Percentiles rank a stretch among this genome's conserved stretches.
Conservation (phyloP, 2,797 vertebrate genomes). For the Vireo griseus region DNA sequence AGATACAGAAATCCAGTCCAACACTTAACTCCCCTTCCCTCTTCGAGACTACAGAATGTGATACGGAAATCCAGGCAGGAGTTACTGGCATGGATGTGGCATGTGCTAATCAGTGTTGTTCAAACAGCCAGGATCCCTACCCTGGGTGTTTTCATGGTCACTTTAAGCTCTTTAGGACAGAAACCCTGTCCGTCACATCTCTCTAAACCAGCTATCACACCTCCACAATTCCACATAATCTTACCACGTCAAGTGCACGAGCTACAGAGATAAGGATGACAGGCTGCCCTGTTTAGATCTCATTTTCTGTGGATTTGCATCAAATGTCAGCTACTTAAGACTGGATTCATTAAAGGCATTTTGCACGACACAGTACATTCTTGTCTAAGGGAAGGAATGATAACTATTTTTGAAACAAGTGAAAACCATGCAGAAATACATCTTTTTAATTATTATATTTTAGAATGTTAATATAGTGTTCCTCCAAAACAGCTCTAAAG, state of each 20-base stretch:
- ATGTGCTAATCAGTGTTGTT: slow-evolving; percentile 8
- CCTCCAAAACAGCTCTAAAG: background rate
- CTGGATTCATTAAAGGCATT: background rate
- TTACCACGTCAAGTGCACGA: background rate
- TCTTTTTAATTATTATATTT: background rate
- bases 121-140: background rate
- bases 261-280: slow-evolving; percentile 16
- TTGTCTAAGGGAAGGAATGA: background rate
- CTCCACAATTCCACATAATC: slow-evolving; percentile 33
- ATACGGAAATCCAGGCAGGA: background rate
- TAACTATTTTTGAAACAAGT: background rate
- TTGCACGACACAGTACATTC: background rate
- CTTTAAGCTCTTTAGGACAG: slow-evolving; percentile 31
- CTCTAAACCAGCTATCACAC: slow-evolving; percentile 38
- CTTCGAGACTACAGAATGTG: background rate
- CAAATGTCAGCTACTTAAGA: slow-evolving; percentile 33
- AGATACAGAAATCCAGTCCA: slow-evolving; percentile 25
- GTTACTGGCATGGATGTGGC: background rate
- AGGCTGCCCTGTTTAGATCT: slow-evolving; percentile 10
- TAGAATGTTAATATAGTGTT: background rate
- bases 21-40: background rate
- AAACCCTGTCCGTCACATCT: background rate
- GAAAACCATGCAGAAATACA: background rate
- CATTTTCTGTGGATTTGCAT: slow-evolving; percentile 38
- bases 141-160: slow-evolving; percentile 17